Conservation (phyloP, 2,113 vertebrate species). For the Pantherophis guttatus region DNA sequence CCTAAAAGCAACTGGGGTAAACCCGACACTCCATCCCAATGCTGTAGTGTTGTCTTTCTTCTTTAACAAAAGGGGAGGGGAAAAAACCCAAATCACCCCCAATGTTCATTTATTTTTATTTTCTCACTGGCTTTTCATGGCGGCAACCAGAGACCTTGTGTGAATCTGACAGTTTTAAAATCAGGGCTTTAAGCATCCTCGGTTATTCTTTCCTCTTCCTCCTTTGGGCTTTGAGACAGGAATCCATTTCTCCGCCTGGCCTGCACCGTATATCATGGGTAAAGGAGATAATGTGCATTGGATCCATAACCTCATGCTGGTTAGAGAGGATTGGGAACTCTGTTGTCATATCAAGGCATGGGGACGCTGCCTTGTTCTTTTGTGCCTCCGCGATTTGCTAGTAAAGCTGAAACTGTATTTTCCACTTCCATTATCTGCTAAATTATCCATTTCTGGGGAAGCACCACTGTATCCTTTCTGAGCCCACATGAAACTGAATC, state of each 20-base stretch:
- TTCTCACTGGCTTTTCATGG: conserved; percentile 20
- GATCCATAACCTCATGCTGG: conserved; percentile 46
- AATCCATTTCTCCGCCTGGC: conserved; percentile 37
- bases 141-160: conserved; percentile 58
- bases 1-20: conserved; percentile 74
- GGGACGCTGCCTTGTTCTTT: conserved; percentile 70
- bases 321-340: conserved; percentile 57
- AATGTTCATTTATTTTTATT: neutral
- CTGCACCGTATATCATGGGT: conserved; percentile 66
- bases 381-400: conserved; percentile 78
- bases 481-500: conserved; percentile 33
- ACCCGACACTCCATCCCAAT: conserved; percentile 68
- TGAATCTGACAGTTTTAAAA: conserved; percentile 68
- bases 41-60: conserved; percentile 53
- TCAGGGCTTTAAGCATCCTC: conserved; percentile 37
- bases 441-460: conserved; percentile 49
- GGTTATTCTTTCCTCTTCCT: neutral
- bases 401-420: conserved; percentile 73
- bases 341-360: conserved; percentile 64
- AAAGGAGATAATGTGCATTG: conserved; percentile 72
- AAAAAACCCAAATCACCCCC: neutral
- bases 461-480: conserved; percentile 34
- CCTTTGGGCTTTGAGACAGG: conserved; percentile 59
- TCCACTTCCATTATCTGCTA: conserved; percentile 67
- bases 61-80: neutral